Base-by-base conservation (phyloP, 2,113 vertebrate genomes). In the Nasalis larvatus region DNA sequence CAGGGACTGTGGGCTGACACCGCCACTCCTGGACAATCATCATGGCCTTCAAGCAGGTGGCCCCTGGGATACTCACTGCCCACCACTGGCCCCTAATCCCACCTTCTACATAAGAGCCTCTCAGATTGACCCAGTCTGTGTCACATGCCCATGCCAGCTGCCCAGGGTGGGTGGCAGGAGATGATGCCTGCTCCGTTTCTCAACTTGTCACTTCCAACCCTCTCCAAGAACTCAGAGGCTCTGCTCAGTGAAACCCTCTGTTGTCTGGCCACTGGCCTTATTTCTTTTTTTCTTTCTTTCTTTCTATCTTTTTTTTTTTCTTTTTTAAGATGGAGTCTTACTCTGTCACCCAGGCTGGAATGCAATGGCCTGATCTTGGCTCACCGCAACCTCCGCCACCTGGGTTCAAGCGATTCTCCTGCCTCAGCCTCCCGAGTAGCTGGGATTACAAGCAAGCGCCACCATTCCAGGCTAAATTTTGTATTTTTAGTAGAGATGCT, bases 21-120 rank as follows among this genome's bases (percentile, higher is more conserved):
- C 1, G 1, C 35, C 63, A 6, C 32, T 49, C 32, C 42, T 6
- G 37, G n/a, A 45, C 14, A 9, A 21, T 23, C 52, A 10, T 0
- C 9, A 54, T 0, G 5, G 5, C 35, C 18, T 32, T 58, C 52
- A 54, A 30, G 35, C 45, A 13, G 25, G 35, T 35, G 60, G 37
- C 27, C 60, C 37, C 76, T 23, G 14, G 45, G 45, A 37, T 4
- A 20, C 76, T 27, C 27, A 4, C 89, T 16, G 6, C 37, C 87
- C 78, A 2, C 47, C 35, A 20, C 77, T 30, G 37, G 27, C 27
- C 63, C 32, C 45, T 32, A n/a, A 30, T 6, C 6, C 9, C 40
- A 18, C 18, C 52, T 23, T 45, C 45, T 2, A 16, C 8, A 4
- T 8, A 1, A 5, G 40, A 18, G 63, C 49, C 45, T 45, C 8